phyloP scores from a whole-genome alignment of 2,888 invertebrate genomes.

The Sinelater perroti region DNA sequence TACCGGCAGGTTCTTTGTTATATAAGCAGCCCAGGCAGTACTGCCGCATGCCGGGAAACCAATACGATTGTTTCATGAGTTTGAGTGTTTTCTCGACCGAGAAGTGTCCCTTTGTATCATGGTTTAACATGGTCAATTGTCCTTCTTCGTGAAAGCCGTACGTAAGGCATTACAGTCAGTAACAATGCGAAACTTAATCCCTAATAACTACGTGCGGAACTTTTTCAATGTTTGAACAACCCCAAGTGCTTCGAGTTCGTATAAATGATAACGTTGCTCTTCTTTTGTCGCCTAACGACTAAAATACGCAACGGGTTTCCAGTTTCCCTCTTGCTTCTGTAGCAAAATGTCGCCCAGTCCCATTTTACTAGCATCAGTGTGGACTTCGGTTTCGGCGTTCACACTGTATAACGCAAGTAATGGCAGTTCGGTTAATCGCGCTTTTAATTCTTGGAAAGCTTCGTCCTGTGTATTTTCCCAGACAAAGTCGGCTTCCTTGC shows the following conservation, averaged over 20 bases:
- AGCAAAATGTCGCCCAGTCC: conserved; percentile 44
- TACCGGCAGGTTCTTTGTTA: conserved; percentile 47
- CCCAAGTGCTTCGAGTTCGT: conserved; percentile 14
- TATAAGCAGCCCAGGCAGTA: conserved; percentile 50
- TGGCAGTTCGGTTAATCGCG: too few relatives aligned
- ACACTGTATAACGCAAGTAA: too few relatives aligned
- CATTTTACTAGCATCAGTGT: conserved; percentile 41
- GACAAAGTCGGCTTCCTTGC: too few relatives aligned
- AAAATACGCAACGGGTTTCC: conserved; percentile 11
- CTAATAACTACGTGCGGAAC: conserved; percentile 10
- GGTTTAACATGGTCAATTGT: conserved; percentile 45
- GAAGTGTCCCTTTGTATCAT: conserved; percentile 51
- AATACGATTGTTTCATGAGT: too few relatives aligned
- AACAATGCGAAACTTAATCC: conserved; percentile 23
- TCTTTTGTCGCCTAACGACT: conserved; percentile 14
- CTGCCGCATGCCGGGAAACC: conserved; percentile 45
- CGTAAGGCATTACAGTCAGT: conserved; percentile 45
- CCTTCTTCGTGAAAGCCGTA: conserved; percentile 40
- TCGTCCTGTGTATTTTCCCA: too few relatives aligned
- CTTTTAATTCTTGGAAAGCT: too few relatives aligned
- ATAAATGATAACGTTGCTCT: conserved; percentile 6
- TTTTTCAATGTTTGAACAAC: conserved; percentile 1
- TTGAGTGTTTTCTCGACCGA: conserved; percentile 43
- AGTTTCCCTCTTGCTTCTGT: conserved; percentile 25
- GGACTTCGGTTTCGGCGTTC: conserved; percentile 42